Evolutionary conservation across 2,888 invertebrate genomes (phyloP).

Genomic region (Limnephilus marmoratus): DNA sequence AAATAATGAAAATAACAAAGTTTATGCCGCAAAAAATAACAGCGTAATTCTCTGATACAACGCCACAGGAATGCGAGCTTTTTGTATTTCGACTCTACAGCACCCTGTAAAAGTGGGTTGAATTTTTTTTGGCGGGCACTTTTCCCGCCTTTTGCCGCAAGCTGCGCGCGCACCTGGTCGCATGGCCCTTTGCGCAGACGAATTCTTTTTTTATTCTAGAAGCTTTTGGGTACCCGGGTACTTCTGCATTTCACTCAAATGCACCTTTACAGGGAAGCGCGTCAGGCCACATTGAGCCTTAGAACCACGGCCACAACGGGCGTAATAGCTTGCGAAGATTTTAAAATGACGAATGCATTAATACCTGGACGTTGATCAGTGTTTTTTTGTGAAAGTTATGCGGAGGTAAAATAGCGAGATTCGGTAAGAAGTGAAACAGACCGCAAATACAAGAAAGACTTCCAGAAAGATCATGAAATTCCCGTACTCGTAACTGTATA

Average conservation of each 20-base stretch:
- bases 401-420: neutral
- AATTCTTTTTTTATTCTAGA: slow-evolving; percentile 45
- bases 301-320: neutral
- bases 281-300: neutral
- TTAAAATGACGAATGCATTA: neutral
- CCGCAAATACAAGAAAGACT: neutral
- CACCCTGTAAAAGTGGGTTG: slow-evolving; percentile 22
- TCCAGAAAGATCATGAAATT: neutral
- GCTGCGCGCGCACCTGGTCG: slow-evolving; percentile 60
- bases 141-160: slow-evolving; percentile 58
- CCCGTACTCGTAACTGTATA: neutral
- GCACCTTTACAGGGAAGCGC: slow-evolving; percentile 10
- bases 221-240: slow-evolving; percentile 24
- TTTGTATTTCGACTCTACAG: neutral
- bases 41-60: neutral
- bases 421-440: neutral
- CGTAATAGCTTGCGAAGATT: neutral
- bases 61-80: neutral
- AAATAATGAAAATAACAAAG: too few relatives aligned
- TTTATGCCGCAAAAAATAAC: too few relatives aligned
- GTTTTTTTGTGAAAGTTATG: neutral
- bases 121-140: slow-evolving; percentile 55
- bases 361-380: slow-evolving; percentile 2
- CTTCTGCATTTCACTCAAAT: slow-evolving; percentile 36
- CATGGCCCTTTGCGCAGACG: slow-evolving; percentile 51